Evolutionary conservation across 2,113 vertebrate species (phyloP), one percentile per base, ranked within the genome.

Genomic region (Tupaia tana): DNA sequence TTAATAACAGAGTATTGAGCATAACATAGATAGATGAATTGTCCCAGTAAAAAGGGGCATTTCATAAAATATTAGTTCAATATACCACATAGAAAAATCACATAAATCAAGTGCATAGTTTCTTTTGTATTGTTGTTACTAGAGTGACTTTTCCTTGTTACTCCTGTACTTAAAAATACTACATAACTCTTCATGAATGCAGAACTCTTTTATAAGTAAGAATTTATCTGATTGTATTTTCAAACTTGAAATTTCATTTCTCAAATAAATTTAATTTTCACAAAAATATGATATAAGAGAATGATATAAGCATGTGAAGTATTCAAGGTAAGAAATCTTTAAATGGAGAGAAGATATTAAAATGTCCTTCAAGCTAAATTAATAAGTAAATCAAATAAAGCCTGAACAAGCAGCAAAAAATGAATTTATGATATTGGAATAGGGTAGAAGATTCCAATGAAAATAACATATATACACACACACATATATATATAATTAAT

Each of bases 181-280:
- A 1, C 12, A 29, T 13, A 69, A 13, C 13, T 78, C 0, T n/a
- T 25, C 15, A 22, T 69, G 52, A 7, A 93, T 66, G 86, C 83
- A 81, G 4, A 90, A 82, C 1, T 82, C 10, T 22, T 69, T 59
- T 73, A 56, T 78, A 4, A 95, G 73, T 4, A 95, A 74, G 43
- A 58, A 89, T 1, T 75, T 86, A 29, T 31, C 0, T 86, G 69
- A 54, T 59, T 83, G 31, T 19, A 34, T 86, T 87, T 78, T 91
- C 16, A 92, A 92, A 56, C 20, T 59, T 71, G 6, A 90, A 56
- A 70, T 92, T 69, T 69, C 9, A 52, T 13, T 92, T 96, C 77
- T 71, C 7, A 61, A 77, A 80, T 64, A 34, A 29, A 79, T 75
- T 64, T 59, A 77, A 29, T 12, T 73, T 86, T 95, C 74, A 64